Evolutionary conservation across 2,888 invertebrate species (phyloP).

Genomic region (Spodoptera picta): DNA sequence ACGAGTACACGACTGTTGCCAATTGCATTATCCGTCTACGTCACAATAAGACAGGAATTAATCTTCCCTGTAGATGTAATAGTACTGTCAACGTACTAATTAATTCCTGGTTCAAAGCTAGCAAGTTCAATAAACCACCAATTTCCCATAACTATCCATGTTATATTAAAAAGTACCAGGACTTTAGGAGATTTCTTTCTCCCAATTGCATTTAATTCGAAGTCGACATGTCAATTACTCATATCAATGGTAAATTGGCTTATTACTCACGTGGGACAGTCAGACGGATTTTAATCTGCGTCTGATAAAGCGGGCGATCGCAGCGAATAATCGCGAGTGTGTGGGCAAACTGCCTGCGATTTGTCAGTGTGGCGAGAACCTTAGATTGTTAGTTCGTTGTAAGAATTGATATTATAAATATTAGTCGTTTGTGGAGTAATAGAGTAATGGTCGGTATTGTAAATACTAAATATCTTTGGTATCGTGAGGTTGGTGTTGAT

Average conservation of each 20-base stretch:
- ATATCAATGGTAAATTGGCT: constrained; percentile 59
- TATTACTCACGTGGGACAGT: constrained; percentile 57
- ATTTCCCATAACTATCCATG: constrained; percentile 16
- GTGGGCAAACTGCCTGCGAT: constrained; percentile 55
- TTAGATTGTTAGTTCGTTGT: constrained; percentile 36
- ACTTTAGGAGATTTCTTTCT: constrained; percentile 31
- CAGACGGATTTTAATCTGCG: constrained; percentile 68
- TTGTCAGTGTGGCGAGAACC: constrained; percentile 51
- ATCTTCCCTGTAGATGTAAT: constrained; percentile 17
- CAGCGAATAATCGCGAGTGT: constrained; percentile 66
- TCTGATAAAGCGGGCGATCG: constrained; percentile 69
- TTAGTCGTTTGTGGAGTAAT: constrained; percentile 32
- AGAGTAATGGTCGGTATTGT: constrained; percentile 13
- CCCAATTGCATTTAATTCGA: constrained; percentile 39
- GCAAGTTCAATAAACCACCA: background rate
- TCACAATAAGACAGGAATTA: constrained; percentile 10
- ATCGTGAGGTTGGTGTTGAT: background rate
- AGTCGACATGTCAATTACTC: constrained; percentile 56
- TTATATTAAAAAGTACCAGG: constrained; percentile 19
- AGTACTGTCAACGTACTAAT: constrained; percentile 12
- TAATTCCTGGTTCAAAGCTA: background rate
- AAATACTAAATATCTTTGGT: background rate
- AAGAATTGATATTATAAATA: constrained; percentile 35
- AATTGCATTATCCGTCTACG: background rate
- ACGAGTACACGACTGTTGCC: background rate